phyloP scores from a whole-genome alignment of 1,140 invertebrate species.

The Lepidotrigona ventralis region DNA sequence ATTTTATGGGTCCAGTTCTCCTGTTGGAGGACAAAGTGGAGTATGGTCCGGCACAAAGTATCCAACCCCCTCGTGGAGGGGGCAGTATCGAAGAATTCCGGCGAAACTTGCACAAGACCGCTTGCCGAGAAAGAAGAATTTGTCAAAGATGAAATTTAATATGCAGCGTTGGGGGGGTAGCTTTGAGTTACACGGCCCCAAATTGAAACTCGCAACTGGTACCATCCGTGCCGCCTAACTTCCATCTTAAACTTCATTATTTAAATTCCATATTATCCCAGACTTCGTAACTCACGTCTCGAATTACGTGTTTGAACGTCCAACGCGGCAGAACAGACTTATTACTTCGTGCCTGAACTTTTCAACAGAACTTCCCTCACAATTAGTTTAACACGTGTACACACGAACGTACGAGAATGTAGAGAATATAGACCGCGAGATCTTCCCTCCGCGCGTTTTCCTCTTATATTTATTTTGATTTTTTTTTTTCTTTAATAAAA shows the following conservation, averaged over 20 bases:
- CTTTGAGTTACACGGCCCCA: background rate
- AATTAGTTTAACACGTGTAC: background rate
- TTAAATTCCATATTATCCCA: background rate
- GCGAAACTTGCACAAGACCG: too few species aligned
- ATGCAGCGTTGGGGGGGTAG: background rate
- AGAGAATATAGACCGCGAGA: too few species aligned
- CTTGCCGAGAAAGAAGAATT: background rate
- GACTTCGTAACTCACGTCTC: background rate
- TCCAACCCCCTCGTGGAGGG: too few species aligned
- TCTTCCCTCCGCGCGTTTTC: too few species aligned
- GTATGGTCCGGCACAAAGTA: too few species aligned
- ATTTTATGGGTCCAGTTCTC: too few species aligned
- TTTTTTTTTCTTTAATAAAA: too few species aligned
- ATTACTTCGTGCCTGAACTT: background rate
- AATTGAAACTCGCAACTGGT: background rate
- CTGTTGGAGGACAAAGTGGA: too few species aligned
- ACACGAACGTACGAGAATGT: background rate
- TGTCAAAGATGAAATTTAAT: slow-evolving; percentile 7
- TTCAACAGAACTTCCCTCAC: background rate
- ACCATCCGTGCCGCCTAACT: background rate
- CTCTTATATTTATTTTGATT: too few species aligned
- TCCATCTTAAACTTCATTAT: background rate
- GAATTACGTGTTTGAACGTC: background rate
- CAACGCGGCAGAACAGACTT: background rate
- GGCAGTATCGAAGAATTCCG: too few species aligned